Base-by-base conservation (phyloP, 2,113 vertebrate species). In the Nibea coibor region DNA sequence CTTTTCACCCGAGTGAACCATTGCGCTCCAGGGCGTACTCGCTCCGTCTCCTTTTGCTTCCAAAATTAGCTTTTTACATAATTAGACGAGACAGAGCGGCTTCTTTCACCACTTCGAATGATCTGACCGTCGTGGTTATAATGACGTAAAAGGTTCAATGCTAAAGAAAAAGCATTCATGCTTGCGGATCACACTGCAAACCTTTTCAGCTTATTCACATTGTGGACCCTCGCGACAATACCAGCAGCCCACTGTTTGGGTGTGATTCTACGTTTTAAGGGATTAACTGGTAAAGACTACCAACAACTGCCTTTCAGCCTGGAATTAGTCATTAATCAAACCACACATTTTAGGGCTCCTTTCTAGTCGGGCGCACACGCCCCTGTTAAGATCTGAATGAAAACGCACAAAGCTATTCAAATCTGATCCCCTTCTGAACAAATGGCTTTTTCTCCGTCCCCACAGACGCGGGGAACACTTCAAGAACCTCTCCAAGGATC, bases 221-320 rank as follows among this genome's bases (percentile, higher is more conserved):
- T 69, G 78, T 65, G 51, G 82, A 87, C 84, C 82, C 59, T 54
- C 54, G 28, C 78, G 82, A 90, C 85, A 92, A 88, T 88, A 85
- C 79, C 72, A 77, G 84, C 80, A 82, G 86, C 78, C 91, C 78
- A 79, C 82, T 92, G 86, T 86, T 89, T 90, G 88, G 91, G 81
- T 91, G 91, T 81, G 88, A 91, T 86, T 88, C 76, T 75, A 75
- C 80, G 68, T 94, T 91, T 93, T 91, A 91, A 84, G 72, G 92
- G 94, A 95, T 96, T 95, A 95, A 85, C 92, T 86, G 88, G 91
- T 93, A 91, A 92, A 92, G 92, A 91, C 89, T 88, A 91, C 89
- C 86, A 93, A 94, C 91, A 93, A 93, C 93, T 91, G 94, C 93
- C 92, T 93, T 95, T 95, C 92, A 95, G 85, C 57, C 58, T 80